These are phyloP conservation scores for Oncorhynchus mykiss DNA, from an alignment of 2,113 vertebrate genomes.

Conservation along the genomic window DNA sequence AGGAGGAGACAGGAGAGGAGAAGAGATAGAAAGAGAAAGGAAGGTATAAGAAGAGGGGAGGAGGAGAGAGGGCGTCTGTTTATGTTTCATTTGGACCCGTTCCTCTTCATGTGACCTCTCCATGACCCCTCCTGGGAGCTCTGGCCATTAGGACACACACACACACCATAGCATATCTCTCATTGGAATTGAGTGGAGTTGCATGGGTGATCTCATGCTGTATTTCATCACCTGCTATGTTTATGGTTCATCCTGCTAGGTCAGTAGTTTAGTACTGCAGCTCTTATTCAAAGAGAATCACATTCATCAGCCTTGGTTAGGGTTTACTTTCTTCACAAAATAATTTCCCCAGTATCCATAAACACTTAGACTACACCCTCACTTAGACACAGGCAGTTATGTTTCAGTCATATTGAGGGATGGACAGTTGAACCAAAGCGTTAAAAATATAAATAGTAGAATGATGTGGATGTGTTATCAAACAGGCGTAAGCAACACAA, in stretches of 20 bases:
- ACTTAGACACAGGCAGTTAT: constrained; percentile 67
- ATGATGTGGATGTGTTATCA: constrained; percentile 29
- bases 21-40: no score
- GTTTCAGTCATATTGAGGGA: constrained; percentile 67
- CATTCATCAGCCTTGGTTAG: constrained; percentile 35
- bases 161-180: constrained; percentile 17
- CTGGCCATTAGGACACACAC: constrained; percentile 49
- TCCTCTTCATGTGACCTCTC: constrained; percentile 64
- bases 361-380: constrained; percentile 2
- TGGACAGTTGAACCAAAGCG: constrained; percentile 44
- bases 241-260: constrained; percentile 18
- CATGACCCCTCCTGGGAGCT: constrained; percentile 67
- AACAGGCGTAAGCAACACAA: constrained; percentile 3
- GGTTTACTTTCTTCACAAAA: constrained; percentile 53
- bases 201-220: constrained; percentile 35
- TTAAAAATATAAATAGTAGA: not conserved
- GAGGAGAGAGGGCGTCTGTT: constrained; percentile 68
- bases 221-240: constrained; percentile 54
- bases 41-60: constrained; percentile 51
- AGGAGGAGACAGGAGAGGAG: constrained; percentile 41
- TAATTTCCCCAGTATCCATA: constrained; percentile 51
- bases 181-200: constrained; percentile 34
- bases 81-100: constrained; percentile 64
- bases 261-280: not conserved
- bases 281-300: constrained; percentile 39